Evolutionary conservation across 53 echinoderm and acorn worm species (phyloP).

Genomic region (Stichopus horrens): DNA sequence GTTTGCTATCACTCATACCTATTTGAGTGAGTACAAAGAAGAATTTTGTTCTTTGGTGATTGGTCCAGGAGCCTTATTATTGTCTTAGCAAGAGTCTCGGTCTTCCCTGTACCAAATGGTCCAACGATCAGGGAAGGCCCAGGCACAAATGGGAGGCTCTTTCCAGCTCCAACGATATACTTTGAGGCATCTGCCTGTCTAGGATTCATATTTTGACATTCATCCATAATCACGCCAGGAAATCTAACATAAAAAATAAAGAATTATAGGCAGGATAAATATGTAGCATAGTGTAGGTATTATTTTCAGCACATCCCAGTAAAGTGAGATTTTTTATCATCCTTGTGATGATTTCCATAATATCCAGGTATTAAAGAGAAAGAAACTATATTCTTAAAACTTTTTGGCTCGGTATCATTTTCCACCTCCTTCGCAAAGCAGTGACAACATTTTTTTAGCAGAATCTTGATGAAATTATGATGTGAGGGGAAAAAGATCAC

Average conservation of each 20-base stretch:
- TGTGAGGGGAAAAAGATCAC: too few relatives aligned
- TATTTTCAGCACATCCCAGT: too few relatives aligned
- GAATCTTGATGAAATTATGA: too few relatives aligned
- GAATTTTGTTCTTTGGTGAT: conserved; percentile 59
- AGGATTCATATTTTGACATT: conserved; percentile 56
- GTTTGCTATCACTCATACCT: conserved; percentile 56
- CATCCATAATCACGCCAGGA: conserved; percentile 45
- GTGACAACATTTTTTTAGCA: too few relatives aligned
- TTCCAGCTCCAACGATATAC: conserved; percentile 55
- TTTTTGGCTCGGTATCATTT: too few relatives aligned
- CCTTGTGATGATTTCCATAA: too few relatives aligned
- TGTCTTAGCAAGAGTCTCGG: conserved; percentile 71
- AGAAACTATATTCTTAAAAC: too few relatives aligned
- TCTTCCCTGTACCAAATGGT: conserved; percentile 94
- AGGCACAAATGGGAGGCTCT: conserved; percentile 23
- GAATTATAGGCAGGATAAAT: too few relatives aligned
- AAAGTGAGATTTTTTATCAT: too few relatives aligned
- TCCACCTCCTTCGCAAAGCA: too few relatives aligned
- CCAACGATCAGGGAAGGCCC: conserved; percentile 82
- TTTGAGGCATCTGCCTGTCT: conserved; percentile 67
- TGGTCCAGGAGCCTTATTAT: conserved; percentile 61
- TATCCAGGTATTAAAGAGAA: too few relatives aligned
- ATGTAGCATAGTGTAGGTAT: too few relatives aligned
- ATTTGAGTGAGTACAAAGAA: conserved; percentile 89
- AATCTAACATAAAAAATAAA: conserved; percentile 48